Percentiles rank a stretch among this genome's conserved stretches.
These are phyloP conservation scores for Chamaea fasciata DNA, from an alignment of 2,113 vertebrate species.

Conservation along the genomic window DNA sequence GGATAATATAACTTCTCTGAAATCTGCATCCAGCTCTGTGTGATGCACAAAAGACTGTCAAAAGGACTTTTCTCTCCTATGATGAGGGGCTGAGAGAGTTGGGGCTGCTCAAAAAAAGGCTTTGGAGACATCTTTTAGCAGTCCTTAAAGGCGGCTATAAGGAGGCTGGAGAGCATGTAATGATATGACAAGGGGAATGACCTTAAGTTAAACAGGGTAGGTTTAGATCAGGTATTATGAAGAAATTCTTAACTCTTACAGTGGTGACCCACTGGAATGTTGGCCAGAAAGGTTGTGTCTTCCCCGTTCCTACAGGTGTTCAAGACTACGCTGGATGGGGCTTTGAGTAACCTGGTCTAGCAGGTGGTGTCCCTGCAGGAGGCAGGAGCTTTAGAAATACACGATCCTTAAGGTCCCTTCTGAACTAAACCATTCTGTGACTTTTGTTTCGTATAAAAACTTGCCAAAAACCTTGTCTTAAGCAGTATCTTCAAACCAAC, in stretches of 20 bases:
- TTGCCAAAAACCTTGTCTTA: not conserved
- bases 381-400: not conserved
- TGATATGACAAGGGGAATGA: too few relatives aligned
- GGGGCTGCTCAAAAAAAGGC: not conserved
- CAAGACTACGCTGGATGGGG: not conserved
- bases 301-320: not conserved
- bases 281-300: fast-evolving
- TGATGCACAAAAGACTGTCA: not conserved
- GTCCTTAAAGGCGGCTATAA: not conserved
- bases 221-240: not conserved
- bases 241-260: not conserved
- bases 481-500: not conserved
- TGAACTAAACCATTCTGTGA: not conserved
- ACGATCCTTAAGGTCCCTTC: not conserved
- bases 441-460: not conserved
- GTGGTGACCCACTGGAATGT: too few relatives aligned
- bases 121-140: not conserved
- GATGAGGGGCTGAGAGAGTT: not conserved
- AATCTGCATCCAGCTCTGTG: not conserved
- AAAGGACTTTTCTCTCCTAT: not conserved
- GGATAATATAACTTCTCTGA: not conserved
- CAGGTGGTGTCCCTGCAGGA: not conserved
- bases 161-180: not conserved
- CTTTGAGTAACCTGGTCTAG: not conserved
- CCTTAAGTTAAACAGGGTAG: not conserved